Evolutionary conservation across 1,140 invertebrate genomes (phyloP), one percentile per base, ranked within the genome.

Genomic region (Marisa cornuarietis): DNA sequence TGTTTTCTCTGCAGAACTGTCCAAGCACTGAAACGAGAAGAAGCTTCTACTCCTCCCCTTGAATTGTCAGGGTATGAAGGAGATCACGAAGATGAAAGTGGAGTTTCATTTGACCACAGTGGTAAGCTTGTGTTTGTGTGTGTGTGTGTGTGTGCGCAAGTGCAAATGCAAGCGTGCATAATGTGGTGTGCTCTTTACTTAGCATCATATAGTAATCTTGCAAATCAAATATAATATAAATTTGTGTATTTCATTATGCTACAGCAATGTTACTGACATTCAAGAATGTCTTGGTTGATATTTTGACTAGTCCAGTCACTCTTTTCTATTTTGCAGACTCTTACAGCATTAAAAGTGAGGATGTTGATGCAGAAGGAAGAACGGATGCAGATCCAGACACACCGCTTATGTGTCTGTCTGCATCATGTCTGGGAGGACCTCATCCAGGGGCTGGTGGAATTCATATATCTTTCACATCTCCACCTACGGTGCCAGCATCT

Each of bases 21-120:
- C 42, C 16, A 74, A 16, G 42, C 69, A 76, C 62, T 79, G 20
- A 77, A 81, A 65, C 82, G 84, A 26, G 82, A 83, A 24, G 82
- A 83, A 73, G 83, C 84, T 13, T 83, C 85, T 10, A 85, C 86
- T 24, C 85, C 86, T 31, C 82, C 84, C 14, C 76, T 86, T 24
- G 82, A 87, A 24, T 63, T 80, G 5, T 76, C 86, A 63, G 88
- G 88, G 20, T 89, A 89, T 81, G 86, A 87, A 74, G 89, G 85
- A 11, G 88, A 89, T 71, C 77, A 83, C 49, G 89, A 90, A 78
- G 88, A 88, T 79, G 88, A 86, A 31, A 83, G 74, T 24, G 86
- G 85, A 68, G 86, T 86, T 24, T 88, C 87, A 9, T 83, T 86
- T 51, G 87, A 88, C 24, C 80, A 79, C 66, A 86, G 86, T 81